Base-by-base conservation (phyloP, 2,113 vertebrate species). In the Gymnorhina tibicen region DNA sequence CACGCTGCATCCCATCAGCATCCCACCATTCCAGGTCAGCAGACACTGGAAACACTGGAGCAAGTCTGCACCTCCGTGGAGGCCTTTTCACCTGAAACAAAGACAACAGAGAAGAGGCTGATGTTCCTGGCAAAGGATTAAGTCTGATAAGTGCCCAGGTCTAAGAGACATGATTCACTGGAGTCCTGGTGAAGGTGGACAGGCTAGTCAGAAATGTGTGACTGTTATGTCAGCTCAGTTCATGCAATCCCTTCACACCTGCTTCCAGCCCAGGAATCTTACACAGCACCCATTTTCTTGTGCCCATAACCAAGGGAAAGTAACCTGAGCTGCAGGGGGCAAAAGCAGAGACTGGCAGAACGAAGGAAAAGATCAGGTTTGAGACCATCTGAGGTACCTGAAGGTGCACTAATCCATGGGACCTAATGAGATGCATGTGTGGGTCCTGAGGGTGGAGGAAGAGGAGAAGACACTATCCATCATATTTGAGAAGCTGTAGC, bases 1-100 rank as follows among this genome's bases (percentile, higher is more conserved):
- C 7, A 4, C 0, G 0, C 18, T 3, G 5, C n/a, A 28, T 44
- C 7, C 33, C 47, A 83, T 49, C 37, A 91, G 46, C 42, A 47
- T 15, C 16, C 24, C 4, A 3, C 5, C 33, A 39, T 16, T 10
- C 30, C 8, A 8, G 41, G 19, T 33, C 16, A 39, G 35, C 44
- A 72, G 42, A 14, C 41, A 42, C 26, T 1, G 4, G 30, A 77
- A 74, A n/a, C 1, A 15, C 44, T 52, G 33, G 47, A 81, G n/a
- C 3, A 42, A 73, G 64, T 11, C 20, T 41, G 7, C 1, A 2
- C 12, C 18, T n/a, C 56, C 82, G 15, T 14, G 27, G 16, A 50
- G 39, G 24, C 49, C 30, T 83, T 75, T 67, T 50, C 76, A 55
- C 35, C 19, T 16, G 3, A 32, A 37, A 21, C 7, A 58, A 62